phyloP scores from a whole-genome alignment of 1,140 invertebrate species.

The Camponotus floridanus region DNA sequence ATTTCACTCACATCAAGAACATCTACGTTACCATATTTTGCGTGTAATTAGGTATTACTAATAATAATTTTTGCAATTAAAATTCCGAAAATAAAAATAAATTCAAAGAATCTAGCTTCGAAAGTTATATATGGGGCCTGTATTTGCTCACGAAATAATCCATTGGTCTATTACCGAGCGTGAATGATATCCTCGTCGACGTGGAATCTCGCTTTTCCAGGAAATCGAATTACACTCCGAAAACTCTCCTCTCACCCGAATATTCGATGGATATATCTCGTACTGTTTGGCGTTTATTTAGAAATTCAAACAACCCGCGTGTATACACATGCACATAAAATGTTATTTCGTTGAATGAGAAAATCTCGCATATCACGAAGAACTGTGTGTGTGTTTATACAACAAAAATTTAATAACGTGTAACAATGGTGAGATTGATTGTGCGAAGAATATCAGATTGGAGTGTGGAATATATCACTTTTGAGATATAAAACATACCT shows the following conservation, averaged over 20 bases:
- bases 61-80: constrained; percentile 10
- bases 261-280: constrained; percentile 39
- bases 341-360: constrained; percentile 29
- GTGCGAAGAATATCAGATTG: constrained; percentile 31
- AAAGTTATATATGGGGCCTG: constrained; percentile 24
- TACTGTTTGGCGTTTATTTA: constrained; percentile 65
- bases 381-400: constrained; percentile 4
- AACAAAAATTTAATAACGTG: constrained; percentile 53
- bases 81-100: background rate
- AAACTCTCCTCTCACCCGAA: constrained; percentile 29
- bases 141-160: constrained; percentile 66
- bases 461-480: background rate
- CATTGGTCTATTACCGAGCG: constrained; percentile 62
- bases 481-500: constrained; percentile 5
- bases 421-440: constrained; percentile 41
- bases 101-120: background rate
- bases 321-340: constrained; percentile 15
- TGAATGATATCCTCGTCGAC: constrained; percentile 53
- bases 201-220: constrained; percentile 45
- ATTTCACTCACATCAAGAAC: background rate
- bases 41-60: background rate
- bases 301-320: constrained; percentile 51
- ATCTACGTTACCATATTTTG: background rate
- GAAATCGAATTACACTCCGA: constrained; percentile 64
- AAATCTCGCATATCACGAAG: constrained; percentile 19